Evolutionary conservation across 2,113 vertebrate genomes (phyloP), one percentile per base, ranked within the genome.

Genomic region (Caranx ignobilis): DNA sequence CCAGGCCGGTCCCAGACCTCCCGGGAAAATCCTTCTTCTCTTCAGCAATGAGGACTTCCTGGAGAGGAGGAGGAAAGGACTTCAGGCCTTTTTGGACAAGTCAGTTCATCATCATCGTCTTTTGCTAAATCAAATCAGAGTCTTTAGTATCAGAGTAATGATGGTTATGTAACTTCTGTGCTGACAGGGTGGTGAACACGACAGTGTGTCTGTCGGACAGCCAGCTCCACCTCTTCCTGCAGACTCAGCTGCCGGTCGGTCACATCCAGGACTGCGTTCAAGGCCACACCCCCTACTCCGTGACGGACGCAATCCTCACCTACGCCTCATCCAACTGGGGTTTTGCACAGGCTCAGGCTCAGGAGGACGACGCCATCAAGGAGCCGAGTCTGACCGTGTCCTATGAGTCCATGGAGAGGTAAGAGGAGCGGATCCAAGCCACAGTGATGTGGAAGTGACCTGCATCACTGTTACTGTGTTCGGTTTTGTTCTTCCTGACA

Each of bases 151-250:
- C 26, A 26, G 26, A 26, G 26, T 26, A 26, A 26, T 26, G 26
- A 26, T 26, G 26, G 26, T 26, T 26, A 26, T 7, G 45, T 15
- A 31, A n/a, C n/a, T 18, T 82, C 6, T 73, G 64, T 72, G n/a
- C 54, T 5, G 41, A 0, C 93, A 99, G 98, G 79, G 96, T 97
- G 13, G 82, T 99, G 81, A 95, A 98, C 95, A 98, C 96, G 65
- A 97, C 97, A 0, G 96, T 99, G 2, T 97, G 98, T 12, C 95
- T 99, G 78, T 99, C 98, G 0, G 98, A 99, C 95, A 99, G 98
- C 91, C 97, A 97, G 79, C 93, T 99, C 60, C 98, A 99, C 93
- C 97, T 99, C 47, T 99, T 99, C 93, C 95, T 99, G 89, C 98
- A 99, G 95, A 99, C 97, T 41, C 97, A 98, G 92, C 96, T 99